phyloP scores from a whole-genome alignment of 2,113 vertebrate species.

The Spea multiplicata region DNA sequence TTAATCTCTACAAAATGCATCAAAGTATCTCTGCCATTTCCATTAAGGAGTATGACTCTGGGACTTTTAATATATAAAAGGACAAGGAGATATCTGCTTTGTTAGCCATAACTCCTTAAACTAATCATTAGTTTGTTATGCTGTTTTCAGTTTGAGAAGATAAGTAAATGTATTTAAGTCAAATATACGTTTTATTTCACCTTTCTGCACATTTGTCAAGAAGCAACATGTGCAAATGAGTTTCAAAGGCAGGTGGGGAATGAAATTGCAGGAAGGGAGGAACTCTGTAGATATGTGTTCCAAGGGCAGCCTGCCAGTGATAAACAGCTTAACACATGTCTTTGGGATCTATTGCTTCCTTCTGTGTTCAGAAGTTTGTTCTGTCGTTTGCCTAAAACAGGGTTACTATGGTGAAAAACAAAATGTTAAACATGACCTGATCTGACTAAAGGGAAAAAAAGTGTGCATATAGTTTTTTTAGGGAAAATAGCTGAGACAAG shows the following conservation, averaged over 20 bases:
- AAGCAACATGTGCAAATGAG: conserved; percentile 43
- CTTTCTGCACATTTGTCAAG: conserved; percentile 45
- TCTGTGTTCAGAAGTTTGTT: conserved; percentile 48
- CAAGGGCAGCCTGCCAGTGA: conserved; percentile 47
- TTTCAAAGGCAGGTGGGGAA: conserved; percentile 46
- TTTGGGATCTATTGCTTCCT: conserved; percentile 48
- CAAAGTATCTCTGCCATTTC: too few relatives aligned
- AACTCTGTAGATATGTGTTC: conserved; percentile 46
- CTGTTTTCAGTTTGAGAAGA: background rate
- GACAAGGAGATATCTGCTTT: background rate
- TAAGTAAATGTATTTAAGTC: conserved; percentile 4
- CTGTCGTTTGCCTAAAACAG: conserved; percentile 29
- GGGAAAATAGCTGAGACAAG: conserved; percentile 8
- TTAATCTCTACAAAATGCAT: too few relatives aligned
- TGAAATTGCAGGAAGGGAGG: conserved; percentile 49
- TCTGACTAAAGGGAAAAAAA: conserved; percentile 43
- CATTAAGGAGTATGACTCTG: too few relatives aligned
- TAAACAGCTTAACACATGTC: conserved; percentile 50
- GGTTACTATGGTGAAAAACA: conserved; percentile 49
- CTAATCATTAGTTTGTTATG: background rate
- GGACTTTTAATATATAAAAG: too few relatives aligned
- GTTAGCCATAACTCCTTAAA: too few relatives aligned
- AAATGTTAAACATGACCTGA: conserved; percentile 49
- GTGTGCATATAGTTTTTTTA: conserved; percentile 14
- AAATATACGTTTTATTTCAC: conserved; percentile 17